Evolutionary conservation across 2,888 invertebrate species (phyloP), one percentile per base, ranked within the genome.

Genomic region (Epistrophella euchroma): DNA sequence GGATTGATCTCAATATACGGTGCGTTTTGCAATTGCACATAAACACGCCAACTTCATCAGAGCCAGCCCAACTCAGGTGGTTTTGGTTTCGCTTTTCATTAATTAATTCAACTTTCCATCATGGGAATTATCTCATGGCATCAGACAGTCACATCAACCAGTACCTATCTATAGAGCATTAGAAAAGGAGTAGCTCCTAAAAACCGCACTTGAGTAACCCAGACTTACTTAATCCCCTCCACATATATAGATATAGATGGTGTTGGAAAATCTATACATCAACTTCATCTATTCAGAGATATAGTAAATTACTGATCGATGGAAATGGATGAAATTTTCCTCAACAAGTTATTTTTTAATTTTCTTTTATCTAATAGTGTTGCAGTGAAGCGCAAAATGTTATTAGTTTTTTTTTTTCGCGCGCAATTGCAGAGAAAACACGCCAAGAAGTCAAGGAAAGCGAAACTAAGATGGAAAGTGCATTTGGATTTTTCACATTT

Each of bases 81-180:
- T 74, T 79, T 78, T 58, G 74, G 82, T 86, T 86, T 86, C 86
- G 86, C 86, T 86, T 86, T 86, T 86, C 71, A 86, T 82, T 86
- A 86, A 86, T 86, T 86, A 86, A 82, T 86, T 86, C 82, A 86
- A 86, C 86, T 86, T 86, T 86, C 86, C 86, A 82, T 74, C 77
- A 82, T 82, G 82, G 71, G 86, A 86, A 86, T 86, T 86, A 86
- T 86, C 86, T 86, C 86, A 86, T 82, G 82, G 40, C 15, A 58
- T 52, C 50, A 32, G 60, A 40, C 68, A 35, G n/a, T 11, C 40
- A 58, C 35, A 17, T 45, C 45, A n/a, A 4, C n/a, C 15, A 43
- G 0, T 28, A 28, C 6, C 7, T 0, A 32, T 6, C 7, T 40
- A 40, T 43, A 43, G 0, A 35, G 60, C 68, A 68, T 71, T 75